Evolutionary conservation across 2,113 vertebrate genomes (phyloP).

Genomic region (Scomber colias): DNA sequence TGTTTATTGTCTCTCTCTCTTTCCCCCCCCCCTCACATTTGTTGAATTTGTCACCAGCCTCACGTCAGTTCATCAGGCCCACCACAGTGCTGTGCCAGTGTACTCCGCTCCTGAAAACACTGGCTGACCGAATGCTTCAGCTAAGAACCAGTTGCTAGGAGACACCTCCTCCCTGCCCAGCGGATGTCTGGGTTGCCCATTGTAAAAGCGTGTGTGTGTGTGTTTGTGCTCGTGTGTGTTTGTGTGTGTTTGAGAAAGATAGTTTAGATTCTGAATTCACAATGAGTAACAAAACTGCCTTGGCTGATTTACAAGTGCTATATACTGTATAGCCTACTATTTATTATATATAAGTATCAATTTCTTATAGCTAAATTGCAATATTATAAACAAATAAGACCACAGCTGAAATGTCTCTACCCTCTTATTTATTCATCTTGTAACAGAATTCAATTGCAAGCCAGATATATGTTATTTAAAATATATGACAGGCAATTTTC

Average conservation of each 20-base stretch:
- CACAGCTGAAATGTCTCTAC: not conserved
- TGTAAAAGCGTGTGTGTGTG: constrained; percentile 17
- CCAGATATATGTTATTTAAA: not conserved
- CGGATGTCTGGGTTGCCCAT: constrained; percentile 44
- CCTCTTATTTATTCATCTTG: no score
- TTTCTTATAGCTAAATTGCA: not conserved
- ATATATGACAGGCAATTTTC: no score
- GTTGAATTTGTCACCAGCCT: constrained; percentile 5
- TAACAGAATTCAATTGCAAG: not conserved
- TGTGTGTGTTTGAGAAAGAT: constrained; percentile 20
- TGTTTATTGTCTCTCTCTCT: not conserved
- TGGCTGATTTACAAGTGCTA: not conserved
- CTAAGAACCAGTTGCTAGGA: constrained; percentile 80
- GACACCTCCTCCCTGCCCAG: constrained; percentile 71
- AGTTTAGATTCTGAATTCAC: constrained; percentile 8
- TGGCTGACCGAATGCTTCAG: constrained; percentile 49
- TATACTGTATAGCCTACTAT: no score
- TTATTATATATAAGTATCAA: no score
- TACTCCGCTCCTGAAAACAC: constrained; percentile 30
- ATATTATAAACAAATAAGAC: not conserved
- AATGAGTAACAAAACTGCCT: not conserved
- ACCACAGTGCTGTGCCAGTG: constrained; percentile 56
- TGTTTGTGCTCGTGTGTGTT: not conserved
- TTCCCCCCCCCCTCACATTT: not conserved
- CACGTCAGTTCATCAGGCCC: constrained; percentile 34